A percentile compares a stretch with the other conserved stretches of the same genome.
These are phyloP conservation scores for Endomychus coccineus DNA, from an alignment of 2,888 invertebrate species.

Conservation along the genomic window DNA sequence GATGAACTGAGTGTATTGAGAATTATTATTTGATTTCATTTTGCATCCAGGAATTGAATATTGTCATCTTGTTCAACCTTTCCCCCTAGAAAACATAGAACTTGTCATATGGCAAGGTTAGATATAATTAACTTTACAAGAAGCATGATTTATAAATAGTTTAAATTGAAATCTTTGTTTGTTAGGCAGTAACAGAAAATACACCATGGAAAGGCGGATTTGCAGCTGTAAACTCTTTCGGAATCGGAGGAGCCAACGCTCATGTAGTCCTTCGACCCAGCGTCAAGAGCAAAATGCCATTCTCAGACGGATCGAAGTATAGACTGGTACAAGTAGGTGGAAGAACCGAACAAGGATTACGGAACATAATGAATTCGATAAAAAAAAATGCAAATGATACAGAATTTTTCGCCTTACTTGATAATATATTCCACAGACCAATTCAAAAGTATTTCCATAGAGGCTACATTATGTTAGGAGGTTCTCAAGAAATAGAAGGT, in stretches of 20 bases:
- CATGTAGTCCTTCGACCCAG: slow-evolving; percentile 46
- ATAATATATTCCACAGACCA: slow-evolving; percentile 59
- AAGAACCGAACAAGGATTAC: slow-evolving; percentile 71
- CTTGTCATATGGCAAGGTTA: no score
- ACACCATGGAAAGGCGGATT: slow-evolving; percentile 48
- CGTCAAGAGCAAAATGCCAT: slow-evolving; percentile 34
- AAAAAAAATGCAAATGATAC: slow-evolving; percentile 53
- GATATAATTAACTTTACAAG: no score
- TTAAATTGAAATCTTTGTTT: slow-evolving; percentile 10
- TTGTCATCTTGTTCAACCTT: no score
- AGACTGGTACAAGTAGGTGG: slow-evolving; percentile 48
- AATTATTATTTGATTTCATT: no score
- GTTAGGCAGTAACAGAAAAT: slow-evolving; percentile 47
- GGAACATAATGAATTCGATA: slow-evolving; percentile 53
- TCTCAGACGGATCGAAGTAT: slow-evolving; percentile 27
- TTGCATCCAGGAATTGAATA: no score
- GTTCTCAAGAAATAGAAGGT: slow-evolving; percentile 10
- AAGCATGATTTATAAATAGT: neutral
- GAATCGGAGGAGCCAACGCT: slow-evolving; percentile 57
- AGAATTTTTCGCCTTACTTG: slow-evolving; percentile 64
- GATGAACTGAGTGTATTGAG: no score
- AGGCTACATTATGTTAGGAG: slow-evolving; percentile 52
- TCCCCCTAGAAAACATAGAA: no score
- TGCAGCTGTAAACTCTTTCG: slow-evolving; percentile 57
- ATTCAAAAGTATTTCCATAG: slow-evolving; percentile 68